Evolutionary conservation across 2,113 vertebrate genomes (phyloP).

Genomic region (Chaetorhynchus papuensis): DNA sequence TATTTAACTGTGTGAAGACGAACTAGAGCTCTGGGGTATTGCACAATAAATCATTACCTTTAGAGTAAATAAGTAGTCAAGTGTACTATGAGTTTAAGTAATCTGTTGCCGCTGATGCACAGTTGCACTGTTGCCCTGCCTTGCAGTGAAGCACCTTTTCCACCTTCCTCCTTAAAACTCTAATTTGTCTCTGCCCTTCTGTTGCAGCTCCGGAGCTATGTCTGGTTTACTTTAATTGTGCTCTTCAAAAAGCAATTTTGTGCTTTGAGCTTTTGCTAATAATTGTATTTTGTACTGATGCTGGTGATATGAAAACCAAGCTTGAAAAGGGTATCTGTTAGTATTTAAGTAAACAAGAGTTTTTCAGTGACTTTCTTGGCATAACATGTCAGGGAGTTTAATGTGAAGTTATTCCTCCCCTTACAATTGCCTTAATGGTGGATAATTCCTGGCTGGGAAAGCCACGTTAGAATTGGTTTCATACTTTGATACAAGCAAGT

Average conservation of each 20-base stretch:
- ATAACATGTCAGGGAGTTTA: background rate
- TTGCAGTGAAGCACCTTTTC: background rate
- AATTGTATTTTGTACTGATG: background rate
- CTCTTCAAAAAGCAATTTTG: background rate
- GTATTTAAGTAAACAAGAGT: background rate
- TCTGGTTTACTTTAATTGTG: background rate
- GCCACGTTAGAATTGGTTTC: background rate
- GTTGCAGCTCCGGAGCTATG: background rate
- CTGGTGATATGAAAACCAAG: background rate
- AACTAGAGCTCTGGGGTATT: background rate
- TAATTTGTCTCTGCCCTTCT: background rate
- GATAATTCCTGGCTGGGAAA: slow-evolving; percentile 5
- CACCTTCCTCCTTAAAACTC: background rate
- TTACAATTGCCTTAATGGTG: background rate
- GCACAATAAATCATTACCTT: background rate
- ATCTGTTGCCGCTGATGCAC: background rate
- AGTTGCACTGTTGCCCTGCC: background rate
- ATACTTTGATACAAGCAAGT: slow-evolving; percentile 18
- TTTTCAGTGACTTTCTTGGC: background rate
- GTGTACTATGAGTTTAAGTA: background rate
- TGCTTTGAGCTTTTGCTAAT: background rate
- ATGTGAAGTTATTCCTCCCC: slow-evolving; percentile 3
- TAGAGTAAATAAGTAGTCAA: background rate
- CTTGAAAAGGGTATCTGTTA: background rate
- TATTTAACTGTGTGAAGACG: background rate